A percentile compares a stretch with the other conserved stretches of the same genome.
Evolutionary conservation across 2,797 vertebrate genomes (phyloP).

Genomic region (Melanotaenia boesemani): DNA sequence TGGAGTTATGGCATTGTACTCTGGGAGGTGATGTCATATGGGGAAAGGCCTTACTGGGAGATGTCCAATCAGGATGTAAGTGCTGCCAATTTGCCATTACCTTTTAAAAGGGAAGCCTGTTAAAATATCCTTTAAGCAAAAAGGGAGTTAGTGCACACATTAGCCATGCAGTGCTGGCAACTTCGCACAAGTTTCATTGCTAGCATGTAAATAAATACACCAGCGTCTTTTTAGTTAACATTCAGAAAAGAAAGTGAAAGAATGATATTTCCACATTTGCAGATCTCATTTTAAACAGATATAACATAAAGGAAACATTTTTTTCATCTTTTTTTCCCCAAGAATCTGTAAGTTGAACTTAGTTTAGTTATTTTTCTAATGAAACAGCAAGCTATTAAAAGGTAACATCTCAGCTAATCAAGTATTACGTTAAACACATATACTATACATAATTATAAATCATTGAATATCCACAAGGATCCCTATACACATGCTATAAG

Average conservation of each 20-base stretch:
- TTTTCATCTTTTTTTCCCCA: neutral
- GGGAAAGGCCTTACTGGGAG: constrained; percentile 98
- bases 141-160: neutral
- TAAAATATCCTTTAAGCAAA: constrained; percentile 9
- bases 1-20: constrained; percentile 99
- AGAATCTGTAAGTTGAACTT: neutral
- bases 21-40: constrained; percentile 99
- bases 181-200: constrained; percentile 11
- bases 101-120: constrained; percentile 7
- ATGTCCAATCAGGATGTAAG: constrained; percentile 92
- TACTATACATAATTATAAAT: neutral
- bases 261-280: neutral
- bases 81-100: constrained; percentile 37
- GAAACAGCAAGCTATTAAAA: neutral
- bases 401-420: neutral
- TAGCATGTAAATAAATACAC: constrained; percentile 8
- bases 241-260: neutral
- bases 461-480: neutral
- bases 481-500: neutral
- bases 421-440: neutral
- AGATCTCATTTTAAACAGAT: neutral
- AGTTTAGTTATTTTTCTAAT: neutral
- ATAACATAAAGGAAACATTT: neutral
- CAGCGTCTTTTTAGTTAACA: constrained; percentile 11
- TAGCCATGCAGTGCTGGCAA: constrained; percentile 4